Base-by-base conservation (phyloP, 2,888 invertebrate species). In the Scaptomyza cyrtandrae region DNA sequence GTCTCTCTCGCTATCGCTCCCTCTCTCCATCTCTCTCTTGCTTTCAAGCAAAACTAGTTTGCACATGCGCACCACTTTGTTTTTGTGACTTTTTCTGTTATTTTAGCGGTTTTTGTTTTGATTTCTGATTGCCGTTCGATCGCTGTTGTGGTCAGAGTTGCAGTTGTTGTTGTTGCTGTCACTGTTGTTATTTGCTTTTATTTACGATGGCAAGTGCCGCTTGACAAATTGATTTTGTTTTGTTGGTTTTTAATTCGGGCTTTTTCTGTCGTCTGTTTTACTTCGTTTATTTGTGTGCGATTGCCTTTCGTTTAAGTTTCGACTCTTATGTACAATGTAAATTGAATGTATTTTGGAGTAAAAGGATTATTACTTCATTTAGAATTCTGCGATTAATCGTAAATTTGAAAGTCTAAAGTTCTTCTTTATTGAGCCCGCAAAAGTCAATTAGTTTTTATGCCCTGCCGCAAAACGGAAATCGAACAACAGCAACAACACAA, bases 51-150 rank as follows among this genome's bases (percentile, higher is more conserved):
- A 80, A 83, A 83, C 83, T 69, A 61, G 83, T 83, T 80, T 84
- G 88, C 86, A 83, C 84, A 83, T 86, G 84, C 81, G 83, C 84
- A 73, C 81, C 80, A 73, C 78, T 33, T 33, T 19, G 16, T 78
- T 67, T 77, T 80, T 63, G 71, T 59, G 66, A 68, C 78, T 87
- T 86, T 82, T 83, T 83, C 70, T 83, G 82, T 83, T 86, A 80
- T 86, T 86, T 86, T 81, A 84, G 83, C 83, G 87, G 83, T 87
- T 84, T 87, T 87, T 84, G 87, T 84, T 84, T 84, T 84, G 87
- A 87, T 87, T 84, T 87, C 83, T 82, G 85, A 82, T 85, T 87
- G 87, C 83, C 87, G 87, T 83, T 83, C 84, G 81, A 80, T 58
- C 29, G 31, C 31, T 59, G 29, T 62, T 64, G 71, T 64, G 61